Conservation (phyloP, 2,113 vertebrate species). For the Hydropotes inermis region DNA sequence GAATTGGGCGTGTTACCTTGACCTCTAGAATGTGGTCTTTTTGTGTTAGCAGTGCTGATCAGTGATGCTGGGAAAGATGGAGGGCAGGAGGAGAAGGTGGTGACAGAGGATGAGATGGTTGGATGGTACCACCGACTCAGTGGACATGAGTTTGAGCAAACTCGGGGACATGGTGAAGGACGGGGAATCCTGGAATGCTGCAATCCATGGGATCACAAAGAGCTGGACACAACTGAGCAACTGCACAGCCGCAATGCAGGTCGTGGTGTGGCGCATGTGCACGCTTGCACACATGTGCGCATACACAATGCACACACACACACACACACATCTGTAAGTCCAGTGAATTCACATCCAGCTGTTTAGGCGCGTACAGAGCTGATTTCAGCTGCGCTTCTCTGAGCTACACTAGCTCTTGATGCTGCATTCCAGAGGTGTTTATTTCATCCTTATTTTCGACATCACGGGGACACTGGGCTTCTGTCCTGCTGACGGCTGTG, state of each 20-base stretch:
- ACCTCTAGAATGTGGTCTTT: background rate
- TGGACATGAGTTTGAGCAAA: background rate
- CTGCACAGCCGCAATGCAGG: background rate
- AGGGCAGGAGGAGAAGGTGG: background rate
- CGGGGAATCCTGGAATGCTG: background rate
- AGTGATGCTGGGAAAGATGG: background rate
- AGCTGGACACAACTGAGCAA: background rate
- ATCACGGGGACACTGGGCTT: rapidly evolving
- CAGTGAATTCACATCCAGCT: background rate
- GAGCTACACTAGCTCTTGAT: background rate
- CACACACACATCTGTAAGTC: rapidly evolving
- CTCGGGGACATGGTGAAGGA: background rate
- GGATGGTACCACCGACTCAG: background rate
- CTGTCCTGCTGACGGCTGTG: background rate
- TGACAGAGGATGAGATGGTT: background rate
- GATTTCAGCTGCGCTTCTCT: background rate
- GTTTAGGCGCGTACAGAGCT: no score
- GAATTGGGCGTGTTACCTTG: rapidly evolving
- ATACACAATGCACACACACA: rapidly evolving
- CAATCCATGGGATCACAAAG: background rate
- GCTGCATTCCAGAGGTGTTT: background rate
- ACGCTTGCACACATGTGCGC: rapidly evolving
- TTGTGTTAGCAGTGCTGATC: background rate
- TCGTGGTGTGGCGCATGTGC: background rate
- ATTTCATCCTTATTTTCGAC: rapidly evolving